Percentiles rank a stretch among this genome's conserved stretches.
Evolutionary conservation across 92 coral and sea anemone species (phyloP).

Genomic region (Hydrozoanthus gracilis): DNA sequence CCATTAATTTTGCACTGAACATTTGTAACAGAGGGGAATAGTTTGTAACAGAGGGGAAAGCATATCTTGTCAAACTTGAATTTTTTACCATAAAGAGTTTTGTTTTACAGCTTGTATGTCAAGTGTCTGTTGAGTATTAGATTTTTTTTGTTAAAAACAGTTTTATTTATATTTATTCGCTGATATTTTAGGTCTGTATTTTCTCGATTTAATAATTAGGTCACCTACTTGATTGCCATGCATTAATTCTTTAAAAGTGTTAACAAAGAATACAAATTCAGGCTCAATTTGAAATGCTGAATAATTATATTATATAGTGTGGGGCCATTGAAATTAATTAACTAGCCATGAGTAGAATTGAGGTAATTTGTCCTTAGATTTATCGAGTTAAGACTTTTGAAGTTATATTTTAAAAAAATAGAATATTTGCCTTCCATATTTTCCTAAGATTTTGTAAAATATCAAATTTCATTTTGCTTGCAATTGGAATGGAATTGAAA

Average conservation of each 20-base stretch:
- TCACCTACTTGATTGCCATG: neutral
- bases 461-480: neutral
- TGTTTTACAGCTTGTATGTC: neutral
- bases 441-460: neutral
- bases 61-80: neutral
- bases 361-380: neutral
- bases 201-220: neutral
- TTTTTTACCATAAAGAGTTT: conserved; percentile 2
- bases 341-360: neutral
- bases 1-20: too few relatives aligned
- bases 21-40: too few relatives aligned
- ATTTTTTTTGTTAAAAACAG: neutral
- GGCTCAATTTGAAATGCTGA: conserved; percentile 2
- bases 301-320: neutral
- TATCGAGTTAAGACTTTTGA: neutral
- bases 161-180: neutral
- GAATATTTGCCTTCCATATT: neutral
- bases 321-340: neutral
- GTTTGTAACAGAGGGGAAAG: too few relatives aligned
- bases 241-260: conserved; percentile 4
- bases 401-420: neutral
- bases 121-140: conserved; percentile 6
- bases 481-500: too few relatives aligned
- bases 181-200: neutral
- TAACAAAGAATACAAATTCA: neutral